These are phyloP conservation scores for Pteropus alecto DNA, from an alignment of 2,113 vertebrate genomes.

Conservation along the genomic window DNA sequence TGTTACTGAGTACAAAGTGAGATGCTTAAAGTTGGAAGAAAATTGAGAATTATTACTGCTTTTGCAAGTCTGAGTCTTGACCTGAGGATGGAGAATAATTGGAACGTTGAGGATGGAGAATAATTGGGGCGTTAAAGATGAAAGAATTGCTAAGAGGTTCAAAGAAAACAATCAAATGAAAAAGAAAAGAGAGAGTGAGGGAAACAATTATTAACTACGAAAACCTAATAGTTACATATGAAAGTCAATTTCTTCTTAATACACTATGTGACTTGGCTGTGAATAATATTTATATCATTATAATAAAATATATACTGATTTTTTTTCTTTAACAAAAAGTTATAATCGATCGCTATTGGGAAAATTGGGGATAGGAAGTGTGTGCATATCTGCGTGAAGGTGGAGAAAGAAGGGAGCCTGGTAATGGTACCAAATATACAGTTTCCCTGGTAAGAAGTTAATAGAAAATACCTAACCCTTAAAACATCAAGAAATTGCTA, in stretches of 20 bases:
- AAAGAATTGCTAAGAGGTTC: slow-evolving; percentile 26
- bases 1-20: neutral
- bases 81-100: neutral
- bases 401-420: neutral
- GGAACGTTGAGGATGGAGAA: neutral
- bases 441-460: neutral
- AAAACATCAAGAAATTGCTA: neutral
- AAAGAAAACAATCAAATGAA: slow-evolving; percentile 41
- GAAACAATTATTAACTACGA: neutral
- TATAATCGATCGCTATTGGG: neutral
- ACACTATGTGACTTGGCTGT: slow-evolving; percentile 21
- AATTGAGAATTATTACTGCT: neutral
- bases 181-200: neutral
- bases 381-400: neutral
- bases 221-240: slow-evolving; percentile 30
- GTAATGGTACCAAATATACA: neutral
- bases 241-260: slow-evolving; percentile 14
- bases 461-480: neutral
- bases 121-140: neutral
- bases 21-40: neutral
- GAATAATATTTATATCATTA: neutral
- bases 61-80: slow-evolving; percentile 10
- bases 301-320: slow-evolving; percentile 14
- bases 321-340: slow-evolving; percentile 15
- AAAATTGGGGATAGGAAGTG: neutral